Evolutionary conservation across 2,888 invertebrate species (phyloP).

Genomic region (Andrena haemorrhoa): DNA sequence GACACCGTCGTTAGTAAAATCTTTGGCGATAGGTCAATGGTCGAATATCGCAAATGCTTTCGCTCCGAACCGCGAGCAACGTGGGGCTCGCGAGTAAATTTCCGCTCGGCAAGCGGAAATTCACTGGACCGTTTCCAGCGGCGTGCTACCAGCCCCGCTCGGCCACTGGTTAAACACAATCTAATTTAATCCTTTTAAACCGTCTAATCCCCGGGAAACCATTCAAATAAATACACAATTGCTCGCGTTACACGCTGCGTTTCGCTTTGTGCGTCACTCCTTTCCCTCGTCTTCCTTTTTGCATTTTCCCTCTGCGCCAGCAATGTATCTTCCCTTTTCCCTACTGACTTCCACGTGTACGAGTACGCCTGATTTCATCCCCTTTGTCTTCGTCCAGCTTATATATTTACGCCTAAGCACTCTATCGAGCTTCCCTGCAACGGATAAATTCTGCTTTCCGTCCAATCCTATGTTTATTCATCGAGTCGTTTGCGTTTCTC

Average conservation of each 20-base stretch:
- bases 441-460: too few relatives aligned
- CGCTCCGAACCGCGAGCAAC: constrained; percentile 43
- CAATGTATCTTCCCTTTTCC: background rate
- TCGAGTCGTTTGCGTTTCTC: too few relatives aligned
- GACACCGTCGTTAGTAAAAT: background rate
- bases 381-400: background rate
- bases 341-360: background rate
- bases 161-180: constrained; percentile 76
- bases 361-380: background rate
- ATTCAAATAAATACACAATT: constrained; percentile 68
- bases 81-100: constrained; percentile 47
- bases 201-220: constrained; percentile 68
- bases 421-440: background rate
- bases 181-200: constrained; percentile 79
- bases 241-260: constrained; percentile 32
- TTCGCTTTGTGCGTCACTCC: constrained; percentile 32
- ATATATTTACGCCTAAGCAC: background rate
- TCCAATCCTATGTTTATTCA: too few relatives aligned
- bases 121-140: constrained; percentile 65
- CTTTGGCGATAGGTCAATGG: constrained; percentile 24
- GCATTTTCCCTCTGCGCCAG: background rate
- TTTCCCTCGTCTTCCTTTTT: constrained; percentile 12
- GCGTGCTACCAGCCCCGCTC: constrained; percentile 38
- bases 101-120: constrained; percentile 46
- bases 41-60: constrained; percentile 33